Evolutionary conservation across 2,113 vertebrate species (phyloP).

Genomic region (Chaetura pelagica): DNA sequence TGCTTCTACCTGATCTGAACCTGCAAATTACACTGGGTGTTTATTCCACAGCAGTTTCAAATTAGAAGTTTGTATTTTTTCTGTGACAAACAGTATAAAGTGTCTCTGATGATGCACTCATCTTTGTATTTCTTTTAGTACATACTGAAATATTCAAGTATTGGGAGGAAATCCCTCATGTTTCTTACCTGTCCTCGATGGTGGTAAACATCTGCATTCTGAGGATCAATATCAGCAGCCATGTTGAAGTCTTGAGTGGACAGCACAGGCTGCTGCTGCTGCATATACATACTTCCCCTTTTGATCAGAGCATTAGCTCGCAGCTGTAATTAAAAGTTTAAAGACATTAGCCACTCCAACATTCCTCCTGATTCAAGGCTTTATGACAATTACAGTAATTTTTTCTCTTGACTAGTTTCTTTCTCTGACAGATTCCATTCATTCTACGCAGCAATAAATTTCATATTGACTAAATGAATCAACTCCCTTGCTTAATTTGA

Average conservation of each 20-base stretch:
- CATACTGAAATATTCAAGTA: not conserved
- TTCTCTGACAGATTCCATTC: not conserved
- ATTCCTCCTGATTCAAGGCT: not conserved
- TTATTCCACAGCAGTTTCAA: not conserved
- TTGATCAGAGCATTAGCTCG: slow-evolving; percentile 97
- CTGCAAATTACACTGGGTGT: not conserved
- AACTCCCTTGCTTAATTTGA: not conserved
- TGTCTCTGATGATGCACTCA: fast-evolving
- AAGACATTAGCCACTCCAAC: not conserved
- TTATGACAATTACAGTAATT: not conserved
- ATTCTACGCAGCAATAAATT: not conserved
- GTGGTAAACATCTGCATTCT: slow-evolving; percentile 97
- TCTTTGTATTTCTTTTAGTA: not conserved
- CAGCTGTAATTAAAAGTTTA: slow-evolving; percentile 73
- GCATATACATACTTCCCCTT: slow-evolving; percentile 98
- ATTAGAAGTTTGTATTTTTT: not conserved
- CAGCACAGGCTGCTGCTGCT: slow-evolving; percentile 91
- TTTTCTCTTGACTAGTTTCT: not conserved
- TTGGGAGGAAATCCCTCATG: not conserved
- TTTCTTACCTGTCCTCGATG: slow-evolving; percentile 92
- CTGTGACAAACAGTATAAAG: not conserved
- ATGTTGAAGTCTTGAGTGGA: slow-evolving; percentile 97
- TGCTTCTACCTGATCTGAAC: not conserved
- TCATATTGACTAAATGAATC: not conserved
- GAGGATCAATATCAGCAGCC: slow-evolving; percentile 92